A percentile compares a stretch with the other conserved stretches of the same genome.
phyloP scores from a whole-genome alignment of 2,113 vertebrate genomes.

The Tragelaphus scriptus region DNA sequence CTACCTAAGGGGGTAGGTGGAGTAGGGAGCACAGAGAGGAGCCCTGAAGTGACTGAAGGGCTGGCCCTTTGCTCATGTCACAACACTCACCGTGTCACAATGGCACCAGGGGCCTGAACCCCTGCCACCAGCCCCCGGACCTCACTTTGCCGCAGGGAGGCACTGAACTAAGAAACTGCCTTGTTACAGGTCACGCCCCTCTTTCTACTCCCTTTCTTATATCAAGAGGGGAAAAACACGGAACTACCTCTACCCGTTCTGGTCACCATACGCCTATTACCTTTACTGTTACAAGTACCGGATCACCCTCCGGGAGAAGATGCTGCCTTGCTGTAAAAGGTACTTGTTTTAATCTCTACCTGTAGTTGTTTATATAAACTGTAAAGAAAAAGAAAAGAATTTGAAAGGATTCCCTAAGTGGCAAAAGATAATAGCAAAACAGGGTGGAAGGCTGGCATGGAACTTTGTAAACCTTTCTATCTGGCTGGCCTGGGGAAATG shows the following conservation, averaged over 20 bases:
- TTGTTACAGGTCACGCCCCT: conserved; percentile 39
- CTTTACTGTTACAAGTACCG: conserved; percentile 63
- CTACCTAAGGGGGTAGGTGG: background rate
- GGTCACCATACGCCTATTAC: conserved; percentile 60
- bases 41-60: background rate
- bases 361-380: background rate
- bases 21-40: background rate
- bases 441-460: background rate
- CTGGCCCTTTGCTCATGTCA: conserved; percentile 43
- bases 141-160: conserved; percentile 72
- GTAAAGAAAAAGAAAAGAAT: background rate
- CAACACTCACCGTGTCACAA: conserved; percentile 54
- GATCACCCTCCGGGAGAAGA: conserved; percentile 62
- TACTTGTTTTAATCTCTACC: conserved; percentile 36
- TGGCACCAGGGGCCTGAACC: background rate
- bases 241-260: conserved; percentile 52
- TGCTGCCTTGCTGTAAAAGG: conserved; percentile 71
- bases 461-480: background rate
- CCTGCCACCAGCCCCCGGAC: background rate
- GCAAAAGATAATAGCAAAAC: background rate
- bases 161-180: conserved; percentile 67
- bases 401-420: background rate
- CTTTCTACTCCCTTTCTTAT: conserved; percentile 67
- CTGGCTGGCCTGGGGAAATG: background rate
- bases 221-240: conserved; percentile 67